Percentiles rank a stretch among this genome's conserved stretches.
Evolutionary conservation across 1,140 invertebrate genomes (phyloP).

Genomic region (Eulimnadia texana): DNA sequence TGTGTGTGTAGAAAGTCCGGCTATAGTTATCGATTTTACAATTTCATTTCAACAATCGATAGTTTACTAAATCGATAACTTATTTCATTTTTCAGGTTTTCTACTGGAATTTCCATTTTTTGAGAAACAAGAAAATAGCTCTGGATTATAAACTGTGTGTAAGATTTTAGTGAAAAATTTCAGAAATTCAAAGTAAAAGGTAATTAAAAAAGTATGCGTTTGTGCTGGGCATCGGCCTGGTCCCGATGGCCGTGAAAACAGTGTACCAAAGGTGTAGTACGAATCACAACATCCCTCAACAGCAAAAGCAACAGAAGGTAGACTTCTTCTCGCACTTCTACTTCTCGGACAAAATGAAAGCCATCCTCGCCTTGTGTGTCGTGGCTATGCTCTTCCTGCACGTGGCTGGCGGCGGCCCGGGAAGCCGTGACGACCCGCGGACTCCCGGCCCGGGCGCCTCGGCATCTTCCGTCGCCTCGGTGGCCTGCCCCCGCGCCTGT

Average conservation of each 20-base stretch:
- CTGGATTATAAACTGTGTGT: no score
- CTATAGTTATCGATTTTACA: no score
- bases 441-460: slow-evolving; percentile 6
- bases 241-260: not conserved
- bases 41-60: no score
- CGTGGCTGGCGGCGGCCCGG: slow-evolving; percentile 10
- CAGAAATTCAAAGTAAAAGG: no score
- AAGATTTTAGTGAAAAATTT: no score
- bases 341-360: slow-evolving; percentile 14
- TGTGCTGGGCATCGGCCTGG: not conserved
- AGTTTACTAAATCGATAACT: no score
- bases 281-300: no score
- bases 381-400: slow-evolving; percentile 14
- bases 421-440: slow-evolving; percentile 12
- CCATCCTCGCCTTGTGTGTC: slow-evolving; percentile 8
- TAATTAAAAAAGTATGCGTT: not conserved
- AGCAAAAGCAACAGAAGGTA: no score
- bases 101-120: no score
- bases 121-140: no score
- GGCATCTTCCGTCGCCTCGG: not conserved
- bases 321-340: not conserved
- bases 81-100: no score
- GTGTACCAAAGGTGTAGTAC: not conserved
- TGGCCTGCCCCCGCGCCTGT: slow-evolving; percentile 57
- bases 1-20: no score